Percentiles rank a stretch among this genome's conserved stretches.
Evolutionary conservation across 2,797 vertebrate genomes (phyloP).

Genomic region (Micropoecilia bifurca): DNA sequence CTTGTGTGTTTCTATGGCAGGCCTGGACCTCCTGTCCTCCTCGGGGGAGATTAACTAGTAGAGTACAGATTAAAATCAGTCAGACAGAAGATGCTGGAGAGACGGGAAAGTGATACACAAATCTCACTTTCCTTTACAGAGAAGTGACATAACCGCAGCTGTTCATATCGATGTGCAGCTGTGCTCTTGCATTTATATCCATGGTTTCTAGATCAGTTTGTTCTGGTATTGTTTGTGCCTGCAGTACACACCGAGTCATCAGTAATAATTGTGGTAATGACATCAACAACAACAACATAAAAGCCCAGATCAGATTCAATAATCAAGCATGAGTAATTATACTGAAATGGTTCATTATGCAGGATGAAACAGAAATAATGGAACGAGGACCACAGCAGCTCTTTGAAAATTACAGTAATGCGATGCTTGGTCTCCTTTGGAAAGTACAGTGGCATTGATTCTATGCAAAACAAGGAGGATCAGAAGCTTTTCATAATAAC

Average conservation of each 20-base stretch:
- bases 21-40: slow-evolving; percentile 28
- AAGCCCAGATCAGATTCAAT: slow-evolving; percentile 10
- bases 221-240: slow-evolving; percentile 5
- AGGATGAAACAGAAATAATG: slow-evolving; percentile 21
- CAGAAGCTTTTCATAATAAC: neutral
- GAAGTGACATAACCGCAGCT: slow-evolving; percentile 15
- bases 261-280: slow-evolving; percentile 6
- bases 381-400: slow-evolving; percentile 6
- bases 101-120: slow-evolving; percentile 41
- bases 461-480: neutral
- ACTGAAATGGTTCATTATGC: slow-evolving; percentile 18
- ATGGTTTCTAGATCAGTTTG: neutral
- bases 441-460: neutral
- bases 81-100: slow-evolving; percentile 47
- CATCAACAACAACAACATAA: slow-evolving; percentile 16
- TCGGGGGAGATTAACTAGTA: slow-evolving; percentile 60
- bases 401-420: slow-evolving; percentile 19
- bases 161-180: slow-evolving; percentile 32
- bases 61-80: slow-evolving; percentile 62
- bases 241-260: slow-evolving; percentile 6
- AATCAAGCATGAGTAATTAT: slow-evolving; percentile 19
- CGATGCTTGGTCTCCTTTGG: neutral
- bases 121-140: slow-evolving; percentile 28
- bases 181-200: slow-evolving; percentile 18
- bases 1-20: slow-evolving; percentile 40